Evolutionary conservation across 2,113 vertebrate genomes (phyloP).

Genomic region (Promerops cafer): DNA sequence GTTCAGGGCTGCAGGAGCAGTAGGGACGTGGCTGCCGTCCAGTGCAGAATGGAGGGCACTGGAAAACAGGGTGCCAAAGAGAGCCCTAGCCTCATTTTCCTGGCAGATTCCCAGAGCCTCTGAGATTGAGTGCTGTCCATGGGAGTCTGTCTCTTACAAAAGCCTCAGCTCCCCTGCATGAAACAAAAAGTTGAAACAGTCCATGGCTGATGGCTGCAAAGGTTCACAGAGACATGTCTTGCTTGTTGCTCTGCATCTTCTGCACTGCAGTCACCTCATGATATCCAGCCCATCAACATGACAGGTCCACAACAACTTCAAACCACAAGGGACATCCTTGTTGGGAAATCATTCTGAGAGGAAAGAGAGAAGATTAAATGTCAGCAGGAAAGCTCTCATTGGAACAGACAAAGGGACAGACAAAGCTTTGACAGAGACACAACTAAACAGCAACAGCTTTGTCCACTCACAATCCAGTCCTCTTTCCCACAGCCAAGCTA

Average conservation of each 20-base stretch:
- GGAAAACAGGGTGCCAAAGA: not conserved
- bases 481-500: not conserved
- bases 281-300: constrained; percentile 34
- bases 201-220: constrained; percentile 27
- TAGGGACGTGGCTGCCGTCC: not conserved
- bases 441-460: not conserved
- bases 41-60: not conserved
- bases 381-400: not conserved
- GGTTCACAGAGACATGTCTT: constrained; percentile 39
- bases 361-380: constrained; percentile 38
- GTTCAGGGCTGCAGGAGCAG: not conserved
- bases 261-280: not conserved
- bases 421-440: not conserved
- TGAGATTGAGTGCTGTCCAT: not conserved
- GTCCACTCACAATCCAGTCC: not conserved
- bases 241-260: constrained; percentile 44
- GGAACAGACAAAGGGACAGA: not conserved
- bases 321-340: constrained; percentile 82
- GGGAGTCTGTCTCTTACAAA: not conserved
- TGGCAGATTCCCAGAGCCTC: not conserved
- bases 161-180: not conserved
- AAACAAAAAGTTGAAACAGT: constrained; percentile 40
- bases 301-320: constrained; percentile 62
- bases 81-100: not conserved
- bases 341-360: constrained; percentile 77